Base-by-base conservation (phyloP, 2,888 invertebrate species). In the Brenthis hecate region DNA sequence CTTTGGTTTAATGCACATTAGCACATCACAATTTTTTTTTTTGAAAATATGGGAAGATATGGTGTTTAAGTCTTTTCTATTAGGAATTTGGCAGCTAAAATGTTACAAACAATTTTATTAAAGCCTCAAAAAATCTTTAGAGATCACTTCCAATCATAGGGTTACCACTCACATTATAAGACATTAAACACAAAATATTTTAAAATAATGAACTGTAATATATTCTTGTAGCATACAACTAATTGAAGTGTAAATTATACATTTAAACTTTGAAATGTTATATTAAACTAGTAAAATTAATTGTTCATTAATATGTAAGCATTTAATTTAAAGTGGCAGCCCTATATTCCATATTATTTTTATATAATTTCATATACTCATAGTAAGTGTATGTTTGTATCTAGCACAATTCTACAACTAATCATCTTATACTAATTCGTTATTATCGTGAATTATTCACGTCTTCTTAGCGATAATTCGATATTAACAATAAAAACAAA, bases 61-160 rank as follows among this genome's bases (percentile, higher is more conserved):
- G 68, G 66, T 70, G 13, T 61, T 56, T 56, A 67, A 68, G 73
- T 73, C 72, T 70, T 70, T 64, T 56, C 54, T 64, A 28, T 51
- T 69, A 65, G 65, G 67, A 65, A 72, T 72, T 73, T 73, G 73
- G 72, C 72, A 70, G 72, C 66, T 68, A 63, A 8, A 51, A 54
- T 60, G 56, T 69, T 53, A 28, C 53, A 53, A 50, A 55, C 23
- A 54, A 54, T 60, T 36, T 60, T 16, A 51, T 65, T 70, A 48
- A 66, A 72, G 72, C 71, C 66, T 70, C 72, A 56, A 65, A 48
- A 54, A 47, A 32, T 66, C 60, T 55, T 56, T 56, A 62, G 72
- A 73, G 72, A 73, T 73, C 72, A 63, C 23, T 65, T 68, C 50
- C 19, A 19, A 43, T 62, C 11, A 43, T 14, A 62, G 53, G 53